phyloP scores from a whole-genome alignment of 2,888 invertebrate species.

The Steinernema hermaphroditum region DNA sequence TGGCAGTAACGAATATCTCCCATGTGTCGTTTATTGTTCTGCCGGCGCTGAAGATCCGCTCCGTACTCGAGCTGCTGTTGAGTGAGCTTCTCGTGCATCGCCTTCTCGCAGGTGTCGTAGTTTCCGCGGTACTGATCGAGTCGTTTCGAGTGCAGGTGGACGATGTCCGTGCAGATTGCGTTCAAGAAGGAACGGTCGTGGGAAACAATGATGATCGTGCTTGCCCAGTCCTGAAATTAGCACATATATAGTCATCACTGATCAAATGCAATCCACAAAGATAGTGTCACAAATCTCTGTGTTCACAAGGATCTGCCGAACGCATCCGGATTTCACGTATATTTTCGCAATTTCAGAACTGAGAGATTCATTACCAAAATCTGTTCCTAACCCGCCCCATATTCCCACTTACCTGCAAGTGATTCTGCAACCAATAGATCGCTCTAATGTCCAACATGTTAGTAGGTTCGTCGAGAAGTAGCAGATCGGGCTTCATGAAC shows the following conservation, averaged over 20 bases:
- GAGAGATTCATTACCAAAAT: no score
- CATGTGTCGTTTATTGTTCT: constrained; percentile 95
- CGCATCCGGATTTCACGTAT: no score
- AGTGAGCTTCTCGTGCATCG: constrained; percentile 81
- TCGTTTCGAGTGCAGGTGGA: constrained; percentile 85
- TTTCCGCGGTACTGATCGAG: constrained; percentile 91
- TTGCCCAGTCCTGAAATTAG: constrained; percentile 80
- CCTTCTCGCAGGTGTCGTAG: constrained; percentile 90
- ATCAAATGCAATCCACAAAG: no score
- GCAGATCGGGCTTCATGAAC: constrained; percentile 90
- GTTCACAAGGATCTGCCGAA: no score
- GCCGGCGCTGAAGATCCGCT: constrained; percentile 89
- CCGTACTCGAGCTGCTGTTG: constrained; percentile 95
- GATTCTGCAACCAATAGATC: constrained; percentile 97
- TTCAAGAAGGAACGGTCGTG: constrained; percentile 97
- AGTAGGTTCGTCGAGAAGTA: constrained; percentile 89
- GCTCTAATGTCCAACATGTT: constrained; percentile 99
- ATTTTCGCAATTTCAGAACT: no score
- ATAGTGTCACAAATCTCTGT: no score
- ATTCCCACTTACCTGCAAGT: constrained; percentile 75
- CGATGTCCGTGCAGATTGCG: constrained; percentile 91
- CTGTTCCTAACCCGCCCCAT: neutral
- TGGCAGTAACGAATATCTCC: constrained; percentile 97
- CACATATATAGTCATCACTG: no score
- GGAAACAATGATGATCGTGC: constrained; percentile 92